phyloP scores from a whole-genome alignment of 2,797 vertebrate species.

The Tenualosa thibaudeaui region DNA sequence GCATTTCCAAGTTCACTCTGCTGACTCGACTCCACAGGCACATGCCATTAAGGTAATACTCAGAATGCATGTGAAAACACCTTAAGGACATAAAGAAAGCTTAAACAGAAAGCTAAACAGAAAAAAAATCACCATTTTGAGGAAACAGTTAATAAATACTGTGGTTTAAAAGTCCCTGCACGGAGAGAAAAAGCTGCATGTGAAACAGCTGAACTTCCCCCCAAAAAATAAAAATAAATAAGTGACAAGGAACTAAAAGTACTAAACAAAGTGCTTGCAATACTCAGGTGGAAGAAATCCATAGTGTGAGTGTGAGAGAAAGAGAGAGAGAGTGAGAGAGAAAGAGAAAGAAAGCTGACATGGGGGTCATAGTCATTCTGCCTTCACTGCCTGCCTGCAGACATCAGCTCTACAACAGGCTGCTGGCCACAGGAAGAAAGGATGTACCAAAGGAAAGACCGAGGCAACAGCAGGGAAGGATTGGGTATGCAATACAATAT shows the following conservation, averaged over 20 bases:
- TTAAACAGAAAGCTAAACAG: not conserved
- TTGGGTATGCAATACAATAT: constrained; percentile 53
- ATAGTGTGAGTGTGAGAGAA: not conserved
- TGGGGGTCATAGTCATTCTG: not conserved
- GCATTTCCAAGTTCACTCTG: not conserved
- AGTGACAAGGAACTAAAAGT: not conserved
- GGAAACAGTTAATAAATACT: constrained; percentile 19
- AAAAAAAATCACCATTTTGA: not conserved
- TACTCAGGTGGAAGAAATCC: not conserved
- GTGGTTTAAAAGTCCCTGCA: constrained; percentile 33
- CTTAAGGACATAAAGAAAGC: constrained; percentile 15
- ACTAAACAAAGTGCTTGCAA: constrained; percentile 22
- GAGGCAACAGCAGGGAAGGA: constrained; percentile 51
- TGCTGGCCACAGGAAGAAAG: constrained; percentile 30
- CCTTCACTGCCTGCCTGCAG: not conserved
- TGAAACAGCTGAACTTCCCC: constrained; percentile 14
- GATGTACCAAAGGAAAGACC: constrained; percentile 5
- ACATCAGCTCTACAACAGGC: not conserved
- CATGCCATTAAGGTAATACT: constrained; percentile 11
- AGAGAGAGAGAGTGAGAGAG: not conserved
- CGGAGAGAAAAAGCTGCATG: constrained; percentile 26
- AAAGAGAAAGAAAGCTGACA: not conserved
- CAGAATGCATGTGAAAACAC: constrained; percentile 21
- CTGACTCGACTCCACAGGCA: constrained; percentile 1
- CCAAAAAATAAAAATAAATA: constrained; percentile 28